Percentiles rank a stretch among this genome's conserved stretches.
Conservation (phyloP, 2,113 vertebrate species). For the Sebastes fasciatus region DNA sequence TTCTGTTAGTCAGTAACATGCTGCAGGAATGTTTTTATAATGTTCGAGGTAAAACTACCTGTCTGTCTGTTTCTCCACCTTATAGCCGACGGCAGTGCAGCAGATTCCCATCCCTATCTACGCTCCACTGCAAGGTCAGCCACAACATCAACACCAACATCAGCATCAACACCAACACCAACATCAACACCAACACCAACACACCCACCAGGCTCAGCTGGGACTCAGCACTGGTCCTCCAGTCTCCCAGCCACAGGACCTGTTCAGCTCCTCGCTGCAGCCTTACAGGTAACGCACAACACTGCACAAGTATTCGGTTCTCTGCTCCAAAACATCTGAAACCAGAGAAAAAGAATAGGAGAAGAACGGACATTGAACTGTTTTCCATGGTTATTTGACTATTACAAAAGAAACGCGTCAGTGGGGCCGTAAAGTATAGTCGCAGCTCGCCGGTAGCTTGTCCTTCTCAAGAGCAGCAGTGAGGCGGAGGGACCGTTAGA, state of each 20-base stretch:
- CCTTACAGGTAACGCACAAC: constrained; percentile 89
- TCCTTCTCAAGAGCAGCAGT: too few species aligned
- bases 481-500: too few species aligned
- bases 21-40: background rate
- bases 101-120: constrained; percentile 99
- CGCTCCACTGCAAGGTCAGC: constrained; percentile 94
- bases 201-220: constrained; percentile 89
- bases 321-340: background rate
- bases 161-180: constrained; percentile 46
- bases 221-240: constrained; percentile 91
- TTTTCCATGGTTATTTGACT: too few species aligned
- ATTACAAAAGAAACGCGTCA: too few species aligned
- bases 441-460: too few species aligned
- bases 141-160: constrained; percentile 85
- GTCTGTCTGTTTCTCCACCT: background rate
- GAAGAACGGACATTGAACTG: too few species aligned
- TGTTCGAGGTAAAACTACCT: background rate
- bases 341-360: too few species aligned
- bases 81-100: constrained; percentile 91
- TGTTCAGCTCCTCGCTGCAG: constrained; percentile 94
- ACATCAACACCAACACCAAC: constrained; percentile 74
- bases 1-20: background rate
- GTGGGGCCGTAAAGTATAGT: too few species aligned
- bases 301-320: background rate
- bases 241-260: constrained; percentile 95